Base-by-base conservation (phyloP, 2,888 invertebrate genomes). In the Amphimallon solstitiale region DNA sequence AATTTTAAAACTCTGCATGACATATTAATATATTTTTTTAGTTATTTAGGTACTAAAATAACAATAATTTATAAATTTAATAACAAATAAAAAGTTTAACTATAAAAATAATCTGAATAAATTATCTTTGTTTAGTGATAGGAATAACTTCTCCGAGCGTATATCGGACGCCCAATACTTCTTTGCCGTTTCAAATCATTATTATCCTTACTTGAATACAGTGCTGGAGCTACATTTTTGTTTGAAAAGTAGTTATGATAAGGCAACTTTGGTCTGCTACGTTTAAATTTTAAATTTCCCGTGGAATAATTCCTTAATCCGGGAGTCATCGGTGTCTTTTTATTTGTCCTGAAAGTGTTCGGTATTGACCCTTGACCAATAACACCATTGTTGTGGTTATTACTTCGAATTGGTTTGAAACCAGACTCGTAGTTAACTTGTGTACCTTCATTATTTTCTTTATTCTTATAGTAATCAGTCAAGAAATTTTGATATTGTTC, bases 301-400 rank as follows among this genome's bases (percentile, higher is more conserved):
- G 79, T 77, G 1, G 82, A 77, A 70, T 79, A 86, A 73, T 85
- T 82, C 67, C 83, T 84, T 17, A 86, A 76, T 1, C 85, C 86
- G 0, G 85, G 85, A 10, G 85, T 85, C 7, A 81, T 82, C 15
- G 78, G 76, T 1, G 84, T 80, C 62, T 81, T 78, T 73, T 85
- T 77, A 48, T 72, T 69, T 3, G 68, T 66, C 4, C 48, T 64
- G 37, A 66, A 72, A n/a, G 72, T 72, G 14, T 72, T 72, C 6
- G 69, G 65, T 34, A 66, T 62, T 6, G 56, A 46, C 3, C 56
- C 64, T 15, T 56, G 54, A 4, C 21, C 46, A 7, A 52, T 17
- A 56, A 9, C 21, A 1, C 12, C 43, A 4, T 12, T 14, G 12
- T 40, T 51, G 15, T 35, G 19, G 23, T 52, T 63, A 10, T 14